Base-by-base conservation (phyloP, 2,797 vertebrate genomes). In the Telmatherina bonti region DNA sequence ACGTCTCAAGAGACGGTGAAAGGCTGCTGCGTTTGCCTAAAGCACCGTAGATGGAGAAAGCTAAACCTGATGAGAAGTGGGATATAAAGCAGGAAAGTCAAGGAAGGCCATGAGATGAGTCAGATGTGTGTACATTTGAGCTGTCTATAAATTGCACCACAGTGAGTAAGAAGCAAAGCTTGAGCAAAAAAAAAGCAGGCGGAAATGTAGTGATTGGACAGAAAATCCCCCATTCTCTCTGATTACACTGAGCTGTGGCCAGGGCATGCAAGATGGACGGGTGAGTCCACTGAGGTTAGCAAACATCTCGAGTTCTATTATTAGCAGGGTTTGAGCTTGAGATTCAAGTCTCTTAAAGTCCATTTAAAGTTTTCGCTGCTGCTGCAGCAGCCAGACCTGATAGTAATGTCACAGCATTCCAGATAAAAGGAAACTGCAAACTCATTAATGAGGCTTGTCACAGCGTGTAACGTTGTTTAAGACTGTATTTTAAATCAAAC, bases 101-200 rank as follows among this genome's bases (percentile, higher is more conserved):
- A 70, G 62, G 67, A 29, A 53, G 73, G 53, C 70, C 60, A 49
- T 53, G 33, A 35, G 83, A 84, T 86, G 83, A 88, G 80, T 90
- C 78, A 76, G 71, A 64, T 65, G 59, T 66, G 68, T 79, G 76
- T 79, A 63, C 59, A 61, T 82, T 70, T 0, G 22, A 72, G 64
- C 16, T 0, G 45, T 70, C 83, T 86, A 89, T 89, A 87, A 87
- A 89, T 84, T 85, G 78, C 76, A 62, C 62, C 0, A 41, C 70
- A 58, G 74, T 24, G 70, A 83, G 43, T 66, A 26, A 62, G 65
- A 62, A 60, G 65, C 66, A 62, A 77, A 67, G 72, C 56, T 43
- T 53, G 59, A 58, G 70, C 74, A 58, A 56, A 70, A 58, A 56
- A 70, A 62, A 81, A 36, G 53, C 27, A 63, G 62, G 56, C 2